Evolutionary conservation across 2,797 vertebrate genomes (phyloP), one percentile per base, ranked within the genome.

Genomic region (Labeo calbasu): DNA sequence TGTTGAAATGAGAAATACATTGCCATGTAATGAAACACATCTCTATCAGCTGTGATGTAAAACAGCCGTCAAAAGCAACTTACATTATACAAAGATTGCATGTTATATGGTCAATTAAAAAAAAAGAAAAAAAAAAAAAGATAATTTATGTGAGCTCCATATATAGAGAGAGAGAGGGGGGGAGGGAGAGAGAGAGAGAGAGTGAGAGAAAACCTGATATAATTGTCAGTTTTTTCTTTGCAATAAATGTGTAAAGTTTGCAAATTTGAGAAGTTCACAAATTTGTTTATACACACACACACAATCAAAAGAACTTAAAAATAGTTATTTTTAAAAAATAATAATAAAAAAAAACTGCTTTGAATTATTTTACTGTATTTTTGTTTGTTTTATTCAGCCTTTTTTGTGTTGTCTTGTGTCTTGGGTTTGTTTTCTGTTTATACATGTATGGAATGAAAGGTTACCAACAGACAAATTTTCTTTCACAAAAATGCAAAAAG

Each of bases 11-110:
- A 85, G 40, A 28, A 57, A 32, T 36, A n/a, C 77, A 43, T 69
- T 48, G 72, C 79, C 72, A 86, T 79, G 86, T 72, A 85, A 82
- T 79, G 61, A 46, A 65, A 77, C n/a, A 68, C 72, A 43, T 75
- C 61, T 82, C 57, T 63, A 75, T 82, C 57, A 82, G 55, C 72
- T 68, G 32, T 68, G 48, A 50, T 32, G 50, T 66, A 32, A 65
- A 43, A 43, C 57, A 53, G 46, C 28, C 15, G 0, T 76, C n/a
- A 68, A 40, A 76, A 25, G 13, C 15, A 1, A 65, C 13, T 7
- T 43, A 43, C 21, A 63, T 66, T 83, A 32, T 53, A 17, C 7
- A 46, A 76, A 55, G n/a, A 43, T 14, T 65, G 21, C 28, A 36
- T 50, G 43, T n/a, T 50, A 8, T 72, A 32, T 65, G 3, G 32